These are phyloP conservation scores for Bembecia ichneumoniformis DNA, from an alignment of 2,888 invertebrate genomes.

Conservation along the genomic window DNA sequence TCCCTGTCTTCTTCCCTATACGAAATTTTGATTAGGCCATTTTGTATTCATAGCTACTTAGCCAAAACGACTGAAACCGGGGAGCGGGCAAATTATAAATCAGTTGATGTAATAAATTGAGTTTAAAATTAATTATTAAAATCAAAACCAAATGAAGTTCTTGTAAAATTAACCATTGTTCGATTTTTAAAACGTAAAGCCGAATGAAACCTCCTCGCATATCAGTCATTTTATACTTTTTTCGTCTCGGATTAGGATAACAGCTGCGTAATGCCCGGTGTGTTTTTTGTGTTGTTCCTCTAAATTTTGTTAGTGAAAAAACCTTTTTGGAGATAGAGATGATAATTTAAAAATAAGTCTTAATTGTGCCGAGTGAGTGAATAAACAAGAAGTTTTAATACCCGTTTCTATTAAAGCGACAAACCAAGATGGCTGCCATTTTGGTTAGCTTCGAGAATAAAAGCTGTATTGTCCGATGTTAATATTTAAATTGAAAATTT, in stretches of 20 bases:
- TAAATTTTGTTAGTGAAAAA: neutral
- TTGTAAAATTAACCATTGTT: neutral
- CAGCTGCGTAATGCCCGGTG: constrained; percentile 11
- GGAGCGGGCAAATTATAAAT: too few species aligned
- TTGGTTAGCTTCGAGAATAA: constrained; percentile 26
- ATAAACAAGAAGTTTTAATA: constrained; percentile 2
- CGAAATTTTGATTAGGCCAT: too few species aligned
- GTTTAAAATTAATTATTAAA: neutral
- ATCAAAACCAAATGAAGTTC: neutral
- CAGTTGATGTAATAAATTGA: neutral
- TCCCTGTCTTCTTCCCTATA: too few species aligned
- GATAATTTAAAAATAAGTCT: neutral
- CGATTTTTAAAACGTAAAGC: neutral
- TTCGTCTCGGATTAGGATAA: constrained; percentile 11
- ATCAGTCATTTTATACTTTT: constrained; percentile 2
- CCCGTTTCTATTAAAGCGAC: constrained; percentile 17
- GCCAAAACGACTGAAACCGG: too few species aligned
- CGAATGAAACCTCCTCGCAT: neutral
- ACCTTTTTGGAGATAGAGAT: neutral
- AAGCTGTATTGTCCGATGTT: constrained; percentile 36
- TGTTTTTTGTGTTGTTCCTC: constrained; percentile 11
- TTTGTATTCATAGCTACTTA: too few species aligned
- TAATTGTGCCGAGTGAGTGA: neutral
- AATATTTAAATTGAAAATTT: constrained; percentile 39
- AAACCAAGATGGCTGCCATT: constrained; percentile 27